A percentile compares a stretch with the other conserved stretches of the same genome.
Conservation (phyloP, 2,113 vertebrate genomes). For the Calonectris borealis region DNA sequence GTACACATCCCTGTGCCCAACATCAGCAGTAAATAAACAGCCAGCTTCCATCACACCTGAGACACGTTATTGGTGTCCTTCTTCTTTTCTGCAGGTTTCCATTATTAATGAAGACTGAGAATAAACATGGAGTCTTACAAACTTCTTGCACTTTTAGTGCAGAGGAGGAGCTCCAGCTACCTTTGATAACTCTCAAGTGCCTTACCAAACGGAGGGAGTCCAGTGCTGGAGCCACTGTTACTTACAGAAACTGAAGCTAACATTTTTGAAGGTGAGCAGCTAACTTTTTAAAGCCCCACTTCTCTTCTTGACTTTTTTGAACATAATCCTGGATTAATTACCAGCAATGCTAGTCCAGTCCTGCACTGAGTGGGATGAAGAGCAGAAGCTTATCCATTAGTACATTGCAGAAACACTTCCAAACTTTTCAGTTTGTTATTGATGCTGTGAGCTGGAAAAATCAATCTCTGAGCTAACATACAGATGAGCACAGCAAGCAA, state of each 20-base stretch:
- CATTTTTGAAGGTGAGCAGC: neutral
- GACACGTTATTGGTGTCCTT: neutral
- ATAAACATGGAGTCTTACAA: neutral
- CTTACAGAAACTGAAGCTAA: neutral
- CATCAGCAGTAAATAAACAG: neutral
- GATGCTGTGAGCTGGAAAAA: neutral
- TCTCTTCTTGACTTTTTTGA: neutral
- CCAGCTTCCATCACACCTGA: neutral
- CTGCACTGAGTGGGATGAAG: neutral
- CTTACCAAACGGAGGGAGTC: neutral
- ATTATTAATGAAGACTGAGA: neutral
- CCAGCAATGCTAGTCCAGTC: neutral
- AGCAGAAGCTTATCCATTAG: neutral
- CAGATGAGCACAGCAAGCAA: neutral
- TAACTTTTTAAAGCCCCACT: neutral
- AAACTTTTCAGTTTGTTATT: neutral
- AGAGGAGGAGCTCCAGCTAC: neutral
- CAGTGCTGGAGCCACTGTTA: neutral
- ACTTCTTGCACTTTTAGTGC: neutral
- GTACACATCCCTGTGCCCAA: neutral
- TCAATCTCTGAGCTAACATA: neutral
- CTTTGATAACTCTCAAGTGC: neutral
- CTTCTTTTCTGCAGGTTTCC: neutral
- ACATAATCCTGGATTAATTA: neutral
- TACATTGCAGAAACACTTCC: neutral